Percentiles rank a stretch among this genome's conserved stretches.
These are phyloP conservation scores for Xenopus borealis DNA, from an alignment of 2,113 vertebrate genomes.

Conservation along the genomic window DNA sequence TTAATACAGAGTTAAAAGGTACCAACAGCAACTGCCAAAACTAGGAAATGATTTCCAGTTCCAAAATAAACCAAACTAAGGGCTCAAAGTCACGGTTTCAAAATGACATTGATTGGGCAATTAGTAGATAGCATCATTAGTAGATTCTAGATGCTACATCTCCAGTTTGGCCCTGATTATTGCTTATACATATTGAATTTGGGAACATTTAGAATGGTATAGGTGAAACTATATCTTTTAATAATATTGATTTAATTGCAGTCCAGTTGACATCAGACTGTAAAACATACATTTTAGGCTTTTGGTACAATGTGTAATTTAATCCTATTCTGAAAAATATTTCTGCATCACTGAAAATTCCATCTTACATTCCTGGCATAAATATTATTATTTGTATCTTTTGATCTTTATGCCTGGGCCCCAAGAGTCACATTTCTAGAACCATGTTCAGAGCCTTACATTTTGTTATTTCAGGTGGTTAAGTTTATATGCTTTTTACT, in stretches of 20 bases:
- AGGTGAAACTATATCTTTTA: background rate
- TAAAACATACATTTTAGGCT: background rate
- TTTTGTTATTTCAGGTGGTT: slow-evolving; percentile 55
- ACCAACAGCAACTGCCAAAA: too few species aligned
- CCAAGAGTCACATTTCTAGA: slow-evolving; percentile 47
- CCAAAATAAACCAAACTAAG: too few species aligned
- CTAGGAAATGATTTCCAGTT: too few species aligned
- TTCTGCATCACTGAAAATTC: slow-evolving; percentile 16
- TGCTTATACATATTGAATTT: background rate
- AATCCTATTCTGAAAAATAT: background rate
- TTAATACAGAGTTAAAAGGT: too few species aligned
- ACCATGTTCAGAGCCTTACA: slow-evolving; percentile 46
- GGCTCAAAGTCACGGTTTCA: too few species aligned
- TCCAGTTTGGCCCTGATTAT: background rate
- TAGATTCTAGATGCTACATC: background rate
- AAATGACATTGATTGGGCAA: too few species aligned
- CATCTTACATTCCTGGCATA: slow-evolving; percentile 14
- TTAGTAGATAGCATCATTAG: too few species aligned
- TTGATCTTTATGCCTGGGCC: slow-evolving; percentile 43
- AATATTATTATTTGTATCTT: slow-evolving; percentile 4
- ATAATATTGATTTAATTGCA: background rate
- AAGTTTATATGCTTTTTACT: background rate
- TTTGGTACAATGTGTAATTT: background rate
- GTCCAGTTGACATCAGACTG: background rate
- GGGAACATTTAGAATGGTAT: background rate